Base-by-base conservation (phyloP, 1,140 invertebrate species). In the Drosophila trapezifrons region DNA sequence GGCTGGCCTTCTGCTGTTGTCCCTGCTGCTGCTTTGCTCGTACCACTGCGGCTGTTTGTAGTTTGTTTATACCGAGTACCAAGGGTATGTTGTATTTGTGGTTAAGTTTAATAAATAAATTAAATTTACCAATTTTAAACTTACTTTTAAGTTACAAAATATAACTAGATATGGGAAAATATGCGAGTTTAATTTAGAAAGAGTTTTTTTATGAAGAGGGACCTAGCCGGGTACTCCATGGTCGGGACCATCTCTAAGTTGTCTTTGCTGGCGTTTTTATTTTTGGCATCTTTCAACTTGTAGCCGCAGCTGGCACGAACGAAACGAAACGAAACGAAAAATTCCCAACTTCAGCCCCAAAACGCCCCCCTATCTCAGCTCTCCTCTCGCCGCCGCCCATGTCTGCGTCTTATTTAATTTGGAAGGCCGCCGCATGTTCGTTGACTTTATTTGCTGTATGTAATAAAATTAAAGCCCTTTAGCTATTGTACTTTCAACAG, bases 391-490 rank as follows among this genome's bases (percentile, higher is more conserved):
- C 25, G 47, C 25, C 47, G 52, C 17, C 46, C 29, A 46, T 40
- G 51, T 78, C 49, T 70, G 84, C 75, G 54, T 80, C 79, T 87
- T 89, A 89, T 87, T 87, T 89, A 87, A 89, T 87, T 89, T 87
- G 76, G 64, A 64, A 60, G 72, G 46, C 76, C 76, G 76, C 73
- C 80, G 77, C 80, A 75, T 89, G 84, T 89, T 80, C 80, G 84
- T 90, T 84, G 84, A 89, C 80, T 89, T 89, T 89, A 89, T 89
- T 89, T 89, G 84, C 75, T 86, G 80, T 89, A 76, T 89, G 84
- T 89, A 89, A 89, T 89, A 89, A 89, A 89, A 89, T 89, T 89
- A 89, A 89, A 89, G 84, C 84, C 84, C 84, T 89, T 89, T 89
- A 89, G 84, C 84, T 87, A 86, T 86, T 86, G 83, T 86, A 82